These are phyloP conservation scores for Metopolophium dirhodum DNA, from an alignment of 1,140 invertebrate genomes.

Conservation along the genomic window DNA sequence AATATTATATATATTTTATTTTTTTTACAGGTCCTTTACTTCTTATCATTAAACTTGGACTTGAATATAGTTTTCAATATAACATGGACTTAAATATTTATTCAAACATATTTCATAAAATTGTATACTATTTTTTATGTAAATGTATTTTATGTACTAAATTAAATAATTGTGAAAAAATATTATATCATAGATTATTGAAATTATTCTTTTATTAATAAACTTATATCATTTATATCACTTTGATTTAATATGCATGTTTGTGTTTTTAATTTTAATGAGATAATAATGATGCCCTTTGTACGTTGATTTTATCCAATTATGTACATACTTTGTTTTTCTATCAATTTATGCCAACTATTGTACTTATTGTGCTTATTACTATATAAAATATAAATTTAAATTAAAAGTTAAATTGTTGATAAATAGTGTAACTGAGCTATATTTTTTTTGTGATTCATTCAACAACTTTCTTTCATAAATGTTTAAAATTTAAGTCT, in stretches of 20 bases:
- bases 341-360: not conserved
- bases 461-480: not conserved
- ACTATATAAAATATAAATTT: not conserved
- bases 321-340: not conserved
- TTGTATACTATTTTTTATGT: not conserved
- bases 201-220: not conserved
- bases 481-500: not conserved
- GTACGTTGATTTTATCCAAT: not conserved
- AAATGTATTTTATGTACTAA: not conserved
- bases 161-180: not conserved
- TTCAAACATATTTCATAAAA: not conserved
- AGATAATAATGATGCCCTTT: not conserved
- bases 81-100: slow-evolving; percentile 29
- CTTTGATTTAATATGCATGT: not conserved
- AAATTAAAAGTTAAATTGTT: not conserved
- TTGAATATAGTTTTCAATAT: slow-evolving; percentile 29
- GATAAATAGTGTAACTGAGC: not conserved
- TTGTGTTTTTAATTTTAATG: not conserved
- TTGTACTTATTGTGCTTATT: not conserved
- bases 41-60: slow-evolving; percentile 29
- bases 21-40: slow-evolving; percentile 37
- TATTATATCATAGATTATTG: not conserved
- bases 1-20: not conserved
- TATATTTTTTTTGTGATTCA: not conserved
- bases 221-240: not conserved